These are phyloP conservation scores for Edolisoma coerulescens DNA, from an alignment of 2,113 vertebrate genomes.

Conservation along the genomic window DNA sequence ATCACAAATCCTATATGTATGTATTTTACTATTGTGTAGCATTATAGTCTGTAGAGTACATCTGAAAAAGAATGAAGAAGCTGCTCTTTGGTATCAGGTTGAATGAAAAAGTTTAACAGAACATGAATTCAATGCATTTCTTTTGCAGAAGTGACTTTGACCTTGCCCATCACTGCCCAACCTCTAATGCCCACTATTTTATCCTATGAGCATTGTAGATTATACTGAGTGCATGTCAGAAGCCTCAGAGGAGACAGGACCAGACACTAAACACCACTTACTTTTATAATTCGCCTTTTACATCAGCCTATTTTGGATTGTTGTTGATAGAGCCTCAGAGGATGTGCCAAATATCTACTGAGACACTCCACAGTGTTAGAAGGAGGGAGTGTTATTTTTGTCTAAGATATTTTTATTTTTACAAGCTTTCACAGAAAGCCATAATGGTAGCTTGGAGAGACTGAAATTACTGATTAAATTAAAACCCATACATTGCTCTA, in stretches of 20 bases:
- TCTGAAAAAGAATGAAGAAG: neutral
- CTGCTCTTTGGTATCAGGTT: neutral
- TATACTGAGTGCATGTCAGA: neutral
- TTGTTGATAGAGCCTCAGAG: slow-evolving; percentile 3
- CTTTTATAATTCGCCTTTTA: neutral
- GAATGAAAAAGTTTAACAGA: neutral
- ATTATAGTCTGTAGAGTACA: neutral
- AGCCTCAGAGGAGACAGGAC: neutral
- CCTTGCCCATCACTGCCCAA: neutral
- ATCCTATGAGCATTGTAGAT: neutral
- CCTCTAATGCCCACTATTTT: neutral
- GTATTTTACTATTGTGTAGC: neutral
- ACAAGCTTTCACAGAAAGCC: slow-evolving; percentile 27
- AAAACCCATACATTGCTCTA: neutral
- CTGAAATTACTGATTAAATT: neutral
- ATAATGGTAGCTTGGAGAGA: neutral
- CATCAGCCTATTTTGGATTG: neutral
- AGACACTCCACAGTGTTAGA: neutral
- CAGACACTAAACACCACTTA: neutral
- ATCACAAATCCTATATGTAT: neutral
- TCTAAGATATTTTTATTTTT: slow-evolving; percentile 37
- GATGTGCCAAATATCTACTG: slow-evolving; percentile 10
- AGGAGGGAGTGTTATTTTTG: slow-evolving; percentile 23
- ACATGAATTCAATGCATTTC: neutral
- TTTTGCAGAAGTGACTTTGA: neutral